Evolutionary conservation across 1,140 invertebrate species (phyloP).

Genomic region (Leptinotarsa undecemlineata): DNA sequence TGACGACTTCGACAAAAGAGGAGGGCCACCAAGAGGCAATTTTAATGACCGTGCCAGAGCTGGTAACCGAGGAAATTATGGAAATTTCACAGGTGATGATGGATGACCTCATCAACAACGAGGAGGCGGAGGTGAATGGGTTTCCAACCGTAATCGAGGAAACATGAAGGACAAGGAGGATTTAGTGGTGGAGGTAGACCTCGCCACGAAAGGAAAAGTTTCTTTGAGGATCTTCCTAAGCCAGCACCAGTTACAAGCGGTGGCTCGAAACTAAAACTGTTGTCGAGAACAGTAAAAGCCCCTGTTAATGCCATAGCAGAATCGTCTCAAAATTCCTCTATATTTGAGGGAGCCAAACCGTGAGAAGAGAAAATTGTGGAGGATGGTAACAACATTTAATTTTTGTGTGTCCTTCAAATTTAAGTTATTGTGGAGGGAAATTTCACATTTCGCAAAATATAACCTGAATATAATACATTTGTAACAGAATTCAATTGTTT

Average conservation of each 20-base stretch:
- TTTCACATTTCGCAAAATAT: no score
- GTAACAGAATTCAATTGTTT: no score
- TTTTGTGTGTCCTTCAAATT: background rate
- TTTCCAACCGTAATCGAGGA: conserved; percentile 52
- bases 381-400: background rate
- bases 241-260: conserved; percentile 60
- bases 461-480: no score
- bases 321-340: conserved; percentile 77
- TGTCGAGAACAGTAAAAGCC: conserved; percentile 79
- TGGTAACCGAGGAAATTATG: conserved; percentile 61
- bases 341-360: conserved; percentile 79
- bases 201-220: conserved; percentile 45
- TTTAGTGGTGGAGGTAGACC: conserved; percentile 47
- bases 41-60: conserved; percentile 49
- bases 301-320: conserved; percentile 85
- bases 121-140: conserved; percentile 54
- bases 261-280: conserved; percentile 79
- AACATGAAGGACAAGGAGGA: conserved; percentile 27
- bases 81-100: conserved; percentile 56
- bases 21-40: conserved; percentile 49
- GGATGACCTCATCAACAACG: conserved; percentile 34
- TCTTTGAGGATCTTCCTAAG: conserved; percentile 47
- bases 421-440: background rate
- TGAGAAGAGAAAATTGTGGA: conserved; percentile 74
- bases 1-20: conserved; percentile 50